phyloP scores from a whole-genome alignment of 1,140 invertebrate species.

The Tenebrio molitor region DNA sequence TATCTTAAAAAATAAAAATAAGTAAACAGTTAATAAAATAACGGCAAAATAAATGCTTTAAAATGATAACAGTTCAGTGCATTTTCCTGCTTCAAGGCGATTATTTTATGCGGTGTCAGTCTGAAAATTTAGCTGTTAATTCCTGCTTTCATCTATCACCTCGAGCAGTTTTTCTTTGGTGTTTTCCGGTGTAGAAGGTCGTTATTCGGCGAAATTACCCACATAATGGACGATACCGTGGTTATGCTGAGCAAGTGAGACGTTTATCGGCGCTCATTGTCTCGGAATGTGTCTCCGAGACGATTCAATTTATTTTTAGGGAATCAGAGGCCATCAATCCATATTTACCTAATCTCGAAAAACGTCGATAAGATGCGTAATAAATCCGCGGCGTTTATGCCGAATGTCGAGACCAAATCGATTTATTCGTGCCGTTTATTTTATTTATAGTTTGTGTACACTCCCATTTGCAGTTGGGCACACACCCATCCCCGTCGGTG shows the following conservation, averaged over 20 bases:
- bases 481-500: constrained; percentile 16
- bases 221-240: constrained; percentile 3
- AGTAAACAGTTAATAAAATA: too few relatives aligned
- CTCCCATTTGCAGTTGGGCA: constrained; percentile 36
- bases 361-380: constrained; percentile 37
- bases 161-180: too few relatives aligned
- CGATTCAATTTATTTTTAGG: constrained; percentile 9
- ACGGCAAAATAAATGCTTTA: too few relatives aligned
- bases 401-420: constrained; percentile 33
- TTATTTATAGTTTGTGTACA: constrained; percentile 39
- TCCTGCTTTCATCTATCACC: too few relatives aligned
- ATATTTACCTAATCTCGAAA: constrained; percentile 37
- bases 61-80: too few relatives aligned
- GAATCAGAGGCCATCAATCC: constrained; percentile 12
- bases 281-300: constrained; percentile 5
- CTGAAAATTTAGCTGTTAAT: too few relatives aligned
- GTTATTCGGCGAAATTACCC: constrained; percentile 20
- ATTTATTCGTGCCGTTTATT: constrained; percentile 36
- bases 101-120: too few relatives aligned
- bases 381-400: constrained; percentile 33
- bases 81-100: too few relatives aligned
- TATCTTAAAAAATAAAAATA: too few relatives aligned
- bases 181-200: too few relatives aligned
- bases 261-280: not conserved
- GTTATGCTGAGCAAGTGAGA: not conserved